Conservation (phyloP, 2,797 vertebrate species). For the Lepus townsendii region DNA sequence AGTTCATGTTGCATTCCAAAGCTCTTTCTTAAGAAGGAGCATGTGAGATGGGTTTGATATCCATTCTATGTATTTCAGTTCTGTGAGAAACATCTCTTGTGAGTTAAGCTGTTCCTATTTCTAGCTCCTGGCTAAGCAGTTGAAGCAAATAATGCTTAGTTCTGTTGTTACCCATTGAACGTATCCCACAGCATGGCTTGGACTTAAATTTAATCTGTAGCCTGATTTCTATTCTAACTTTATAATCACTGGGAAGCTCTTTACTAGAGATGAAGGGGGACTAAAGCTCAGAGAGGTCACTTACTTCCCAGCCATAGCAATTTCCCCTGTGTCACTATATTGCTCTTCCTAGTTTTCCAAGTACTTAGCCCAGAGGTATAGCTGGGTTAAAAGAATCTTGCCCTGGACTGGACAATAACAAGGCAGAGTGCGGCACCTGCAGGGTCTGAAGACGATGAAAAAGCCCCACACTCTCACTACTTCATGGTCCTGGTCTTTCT, state of each 20-base stretch:
- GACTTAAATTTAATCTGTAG: background rate
- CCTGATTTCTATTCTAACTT: background rate
- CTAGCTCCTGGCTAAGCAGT: background rate
- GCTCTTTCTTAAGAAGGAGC: background rate
- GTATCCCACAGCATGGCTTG: background rate
- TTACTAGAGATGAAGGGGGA: background rate
- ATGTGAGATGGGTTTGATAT: background rate
- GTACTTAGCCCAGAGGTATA: background rate
- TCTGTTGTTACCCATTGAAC: background rate
- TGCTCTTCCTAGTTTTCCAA: background rate
- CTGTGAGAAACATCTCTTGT: background rate
- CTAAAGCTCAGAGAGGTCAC: background rate
- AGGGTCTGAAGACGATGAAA: background rate
- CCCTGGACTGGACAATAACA: background rate
- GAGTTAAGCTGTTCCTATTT: background rate
- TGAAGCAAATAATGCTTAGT: background rate
- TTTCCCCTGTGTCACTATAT: background rate
- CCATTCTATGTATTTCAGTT: background rate
- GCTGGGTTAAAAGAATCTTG: background rate
- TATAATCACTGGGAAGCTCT: background rate
- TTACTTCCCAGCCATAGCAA: accelerated
- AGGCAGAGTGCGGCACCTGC: background rate
- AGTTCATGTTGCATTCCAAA: background rate
- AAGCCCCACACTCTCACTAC: no score
- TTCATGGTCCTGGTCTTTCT: background rate